Conservation (phyloP, 2,888 invertebrate species). For the Synergus japonicus region DNA sequence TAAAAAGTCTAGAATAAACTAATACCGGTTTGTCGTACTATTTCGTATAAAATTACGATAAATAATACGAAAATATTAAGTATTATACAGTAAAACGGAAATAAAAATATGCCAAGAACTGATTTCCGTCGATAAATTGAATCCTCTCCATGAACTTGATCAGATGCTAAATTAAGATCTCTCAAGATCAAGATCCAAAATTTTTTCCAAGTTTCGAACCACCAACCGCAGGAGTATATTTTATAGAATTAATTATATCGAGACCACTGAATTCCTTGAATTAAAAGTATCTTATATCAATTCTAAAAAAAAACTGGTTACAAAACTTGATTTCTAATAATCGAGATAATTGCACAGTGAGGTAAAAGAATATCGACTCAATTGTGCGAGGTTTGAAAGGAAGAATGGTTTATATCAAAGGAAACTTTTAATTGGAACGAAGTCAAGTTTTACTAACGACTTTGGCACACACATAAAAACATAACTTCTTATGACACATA, state of each 20-base stretch:
- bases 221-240: conserved; percentile 3
- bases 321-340: background rate
- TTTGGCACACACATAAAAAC: background rate
- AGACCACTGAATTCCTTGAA: background rate
- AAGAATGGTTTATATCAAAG: background rate
- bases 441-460: background rate
- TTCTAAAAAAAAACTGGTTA: background rate
- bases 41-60: conserved; percentile 13
- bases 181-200: conserved; percentile 12
- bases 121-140: conserved; percentile 19
- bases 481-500: background rate
- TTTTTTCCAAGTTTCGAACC: background rate
- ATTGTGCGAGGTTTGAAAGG: background rate
- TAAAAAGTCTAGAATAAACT: background rate
- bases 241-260: conserved; percentile 2
- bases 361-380: background rate
- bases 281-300: background rate
- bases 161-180: conserved; percentile 22
- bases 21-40: background rate
- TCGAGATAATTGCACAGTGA: no score
- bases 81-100: background rate
- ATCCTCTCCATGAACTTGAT: conserved; percentile 28
- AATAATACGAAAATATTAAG: conserved; percentile 13
- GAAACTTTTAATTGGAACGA: conserved; percentile 7
- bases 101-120: background rate